Evolutionary conservation across 2,113 vertebrate species (phyloP).

Genomic region (Alosa alosa): DNA sequence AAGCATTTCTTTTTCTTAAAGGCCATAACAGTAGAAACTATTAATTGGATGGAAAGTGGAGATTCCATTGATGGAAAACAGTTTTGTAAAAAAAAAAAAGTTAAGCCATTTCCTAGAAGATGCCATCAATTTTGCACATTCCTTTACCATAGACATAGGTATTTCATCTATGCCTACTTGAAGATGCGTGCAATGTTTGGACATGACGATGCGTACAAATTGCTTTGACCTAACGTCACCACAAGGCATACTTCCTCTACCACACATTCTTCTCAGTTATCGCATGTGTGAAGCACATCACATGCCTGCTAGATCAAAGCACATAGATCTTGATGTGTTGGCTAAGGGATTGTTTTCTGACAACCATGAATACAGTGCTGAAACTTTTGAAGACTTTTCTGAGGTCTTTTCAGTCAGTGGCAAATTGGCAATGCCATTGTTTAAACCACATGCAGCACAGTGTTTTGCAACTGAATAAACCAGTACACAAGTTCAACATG

Average conservation of each 20-base stretch:
- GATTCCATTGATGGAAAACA: not conserved
- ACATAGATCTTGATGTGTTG: not conserved
- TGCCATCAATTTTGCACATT: not conserved
- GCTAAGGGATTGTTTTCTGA: not conserved
- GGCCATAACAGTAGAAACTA: not conserved
- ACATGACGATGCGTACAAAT: not conserved
- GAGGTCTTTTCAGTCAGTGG: too few species aligned
- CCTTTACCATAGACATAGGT: not conserved
- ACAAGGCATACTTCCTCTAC: not conserved
- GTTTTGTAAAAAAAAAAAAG: not conserved
- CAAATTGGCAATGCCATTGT: not conserved
- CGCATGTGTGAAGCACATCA: not conserved
- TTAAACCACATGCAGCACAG: not conserved
- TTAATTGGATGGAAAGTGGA: not conserved
- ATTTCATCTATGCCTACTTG: not conserved
- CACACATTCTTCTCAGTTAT: constrained; percentile 11
- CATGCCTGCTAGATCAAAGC: not conserved
- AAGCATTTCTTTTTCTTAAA: not conserved
- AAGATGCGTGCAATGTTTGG: not conserved
- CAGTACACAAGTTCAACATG: not conserved
- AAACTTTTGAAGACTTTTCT: not conserved
- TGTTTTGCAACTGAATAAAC: not conserved
- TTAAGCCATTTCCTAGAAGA: not conserved
- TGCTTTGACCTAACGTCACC: not conserved
- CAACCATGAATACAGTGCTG: not conserved